Percentiles rank a stretch among this genome's conserved stretches.
These are phyloP conservation scores for Teleopsis dalmanni DNA, from an alignment of 1,140 invertebrate genomes.

Conservation along the genomic window DNA sequence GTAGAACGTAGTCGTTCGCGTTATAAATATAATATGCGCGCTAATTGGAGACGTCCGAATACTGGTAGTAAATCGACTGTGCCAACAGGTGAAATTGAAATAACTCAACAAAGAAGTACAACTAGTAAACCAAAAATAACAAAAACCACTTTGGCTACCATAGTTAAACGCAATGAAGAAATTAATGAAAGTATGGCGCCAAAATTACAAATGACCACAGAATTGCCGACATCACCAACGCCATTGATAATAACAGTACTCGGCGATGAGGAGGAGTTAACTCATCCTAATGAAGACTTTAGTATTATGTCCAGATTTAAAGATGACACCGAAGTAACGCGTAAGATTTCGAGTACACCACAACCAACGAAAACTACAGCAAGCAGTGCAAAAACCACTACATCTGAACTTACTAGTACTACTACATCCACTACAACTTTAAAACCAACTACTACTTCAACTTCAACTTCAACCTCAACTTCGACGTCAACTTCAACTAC, in stretches of 20 bases:
- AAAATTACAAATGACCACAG: background rate
- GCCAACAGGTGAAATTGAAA: background rate
- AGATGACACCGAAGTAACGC: background rate
- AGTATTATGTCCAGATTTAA: constrained; percentile 6
- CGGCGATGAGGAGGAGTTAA: constrained; percentile 41
- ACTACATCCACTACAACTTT: constrained; percentile 11
- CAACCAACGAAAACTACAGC: background rate
- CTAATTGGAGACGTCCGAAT: constrained; percentile 16
- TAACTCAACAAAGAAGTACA: background rate
- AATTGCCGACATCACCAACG: constrained; percentile 30
- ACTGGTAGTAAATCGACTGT: background rate
- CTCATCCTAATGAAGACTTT: constrained; percentile 30
- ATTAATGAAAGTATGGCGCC: background rate
- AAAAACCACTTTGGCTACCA: background rate
- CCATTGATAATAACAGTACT: constrained; percentile 43
- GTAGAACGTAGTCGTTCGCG: constrained; percentile 34
- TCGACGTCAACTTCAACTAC: constrained; percentile 19
- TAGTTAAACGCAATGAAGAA: background rate
- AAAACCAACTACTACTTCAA: constrained; percentile 18
- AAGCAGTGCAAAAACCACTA: background rate
- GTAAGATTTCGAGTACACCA: background rate
- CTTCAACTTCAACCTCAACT: constrained; percentile 17
- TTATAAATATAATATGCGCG: constrained; percentile 48
- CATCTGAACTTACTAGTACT: constrained; percentile 6
- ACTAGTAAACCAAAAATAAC: background rate